Base-by-base conservation (phyloP, 35 echinoderm and acorn worm species). In the Patiria miniata region DNA sequence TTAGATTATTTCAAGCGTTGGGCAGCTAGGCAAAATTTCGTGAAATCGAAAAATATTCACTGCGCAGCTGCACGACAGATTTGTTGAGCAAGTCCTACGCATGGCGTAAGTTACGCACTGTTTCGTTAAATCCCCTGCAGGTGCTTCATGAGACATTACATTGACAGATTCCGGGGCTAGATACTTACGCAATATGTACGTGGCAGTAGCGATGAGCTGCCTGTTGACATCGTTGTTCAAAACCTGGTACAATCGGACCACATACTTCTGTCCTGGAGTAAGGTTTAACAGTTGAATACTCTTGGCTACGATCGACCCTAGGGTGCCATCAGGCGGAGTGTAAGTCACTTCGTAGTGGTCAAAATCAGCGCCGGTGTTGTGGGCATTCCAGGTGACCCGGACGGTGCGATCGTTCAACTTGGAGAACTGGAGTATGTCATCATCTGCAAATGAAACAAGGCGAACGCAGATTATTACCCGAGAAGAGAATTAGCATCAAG, bases 141-240 rank as follows among this genome's bases (percentile, higher is more conserved):
- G n/a, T n/a, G n/a, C n/a, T n/a, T n/a, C n/a, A n/a, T n/a, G n/a
- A n/a, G n/a, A n/a, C n/a, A n/a, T n/a, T n/a, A n/a, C n/a, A 12
- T 47, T 47, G 42, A 47, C 12, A 47, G 42, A n/a, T n/a, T n/a
- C n/a, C 12, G 42, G 42, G 42, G 12, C 42, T 6, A 4, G 12
- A 30, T 36, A 61, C 87, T 82, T 69, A 89, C 87, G 28, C 50
- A 89, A 21, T 8, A 81, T 60, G 80, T 82, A 89, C 1, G 79
- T 61, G 17, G 87, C 79, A 12, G 21, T 39, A 17, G 38, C 61
- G 34, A 16, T 3, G 9, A 26, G 26, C 21, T 36, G 37, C 21
- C 40, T 18, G 18, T 23, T 34, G 42, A 47, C 42, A 33, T 18
- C 34, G 19, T 40, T 57, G 28, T 21, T 40, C 18, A 10, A 39